A percentile compares a stretch with the other conserved stretches of the same genome.
Evolutionary conservation across 2,888 invertebrate species (phyloP).

Genomic region (Melieria crassipennis): DNA sequence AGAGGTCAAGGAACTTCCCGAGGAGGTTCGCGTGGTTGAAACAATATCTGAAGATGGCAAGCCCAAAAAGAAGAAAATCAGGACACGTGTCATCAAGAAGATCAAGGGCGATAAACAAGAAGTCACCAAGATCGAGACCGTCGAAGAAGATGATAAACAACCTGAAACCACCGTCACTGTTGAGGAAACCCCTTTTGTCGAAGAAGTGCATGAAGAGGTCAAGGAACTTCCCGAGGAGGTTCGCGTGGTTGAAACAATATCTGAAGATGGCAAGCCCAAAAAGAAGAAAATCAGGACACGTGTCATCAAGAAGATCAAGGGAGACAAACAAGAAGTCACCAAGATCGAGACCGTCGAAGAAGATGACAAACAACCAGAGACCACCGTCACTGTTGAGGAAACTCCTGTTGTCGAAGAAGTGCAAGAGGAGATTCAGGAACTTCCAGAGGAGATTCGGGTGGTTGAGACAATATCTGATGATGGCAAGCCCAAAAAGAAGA

Average conservation of each 20-base stretch:
- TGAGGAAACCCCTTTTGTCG: too few species aligned
- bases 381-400: conserved; percentile 27
- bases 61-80: conserved; percentile 27
- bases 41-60: conserved; percentile 28
- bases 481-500: conserved; percentile 32
- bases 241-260: conserved; percentile 24
- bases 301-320: conserved; percentile 29
- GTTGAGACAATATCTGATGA: conserved; percentile 28
- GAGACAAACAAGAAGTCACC: conserved; percentile 32
- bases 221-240: conserved; percentile 32
- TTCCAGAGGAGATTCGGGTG: conserved; percentile 31
- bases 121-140: conserved; percentile 33
- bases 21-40: conserved; percentile 29
- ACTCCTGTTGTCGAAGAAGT: conserved; percentile 25
- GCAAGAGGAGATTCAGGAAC: conserved; percentile 18
- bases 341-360: conserved; percentile 33
- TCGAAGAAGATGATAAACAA: conserved; percentile 33
- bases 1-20: conserved; percentile 27
- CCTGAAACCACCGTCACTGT: conserved; percentile 33
- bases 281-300: conserved; percentile 27
- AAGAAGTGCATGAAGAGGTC: conserved; percentile 24
- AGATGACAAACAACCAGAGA: conserved; percentile 32
- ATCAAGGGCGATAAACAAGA: conserved; percentile 31
- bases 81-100: conserved; percentile 30
- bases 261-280: conserved; percentile 31